These are phyloP conservation scores for Onthophagus taurus DNA, from an alignment of 1,140 invertebrate genomes.

Conservation along the genomic window DNA sequence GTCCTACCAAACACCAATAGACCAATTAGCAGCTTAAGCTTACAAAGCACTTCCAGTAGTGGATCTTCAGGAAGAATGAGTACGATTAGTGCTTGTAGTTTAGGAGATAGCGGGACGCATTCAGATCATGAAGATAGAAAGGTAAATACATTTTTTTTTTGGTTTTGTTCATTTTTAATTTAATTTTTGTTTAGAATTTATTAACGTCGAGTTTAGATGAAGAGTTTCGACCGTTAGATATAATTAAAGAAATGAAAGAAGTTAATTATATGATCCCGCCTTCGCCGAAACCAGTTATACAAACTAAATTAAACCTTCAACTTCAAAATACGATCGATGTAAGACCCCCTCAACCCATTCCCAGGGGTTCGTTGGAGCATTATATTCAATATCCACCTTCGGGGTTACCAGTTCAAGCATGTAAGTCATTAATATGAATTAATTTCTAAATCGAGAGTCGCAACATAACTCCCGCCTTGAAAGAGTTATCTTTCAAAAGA, in stretches of 20 bases:
- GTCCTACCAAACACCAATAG: slow-evolving; percentile 27
- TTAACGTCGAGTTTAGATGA: slow-evolving; percentile 23
- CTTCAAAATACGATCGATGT: slow-evolving; percentile 11
- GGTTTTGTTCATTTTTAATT: background rate
- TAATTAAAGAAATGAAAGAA: slow-evolving; percentile 25
- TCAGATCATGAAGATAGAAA: slow-evolving; percentile 72
- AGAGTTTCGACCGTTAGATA: slow-evolving; percentile 26
- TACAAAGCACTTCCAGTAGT: slow-evolving; percentile 59
- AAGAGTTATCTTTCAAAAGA: too few relatives aligned
- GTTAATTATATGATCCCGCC: slow-evolving; percentile 30
- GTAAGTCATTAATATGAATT: slow-evolving; percentile 30
- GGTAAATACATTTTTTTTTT: slow-evolving; percentile 35
- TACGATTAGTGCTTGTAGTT: slow-evolving; percentile 61
- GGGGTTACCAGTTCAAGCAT: slow-evolving; percentile 39
- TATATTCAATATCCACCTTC: slow-evolving; percentile 46
- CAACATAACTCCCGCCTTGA: too few relatives aligned
- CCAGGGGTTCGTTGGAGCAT: slow-evolving; percentile 40
- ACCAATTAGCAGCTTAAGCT: slow-evolving; percentile 62
- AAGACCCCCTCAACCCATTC: slow-evolving; percentile 34
- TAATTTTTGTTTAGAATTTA: slow-evolving; percentile 24
- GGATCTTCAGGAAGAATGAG: slow-evolving; percentile 68
- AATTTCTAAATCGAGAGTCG: too few relatives aligned
- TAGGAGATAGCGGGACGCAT: slow-evolving; percentile 74
- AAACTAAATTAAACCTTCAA: background rate
- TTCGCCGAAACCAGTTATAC: slow-evolving; percentile 29